Percentiles rank a stretch among this genome's conserved stretches.
phyloP scores from a whole-genome alignment of 2,113 vertebrate species.

The Gallinago jamesoni region DNA sequence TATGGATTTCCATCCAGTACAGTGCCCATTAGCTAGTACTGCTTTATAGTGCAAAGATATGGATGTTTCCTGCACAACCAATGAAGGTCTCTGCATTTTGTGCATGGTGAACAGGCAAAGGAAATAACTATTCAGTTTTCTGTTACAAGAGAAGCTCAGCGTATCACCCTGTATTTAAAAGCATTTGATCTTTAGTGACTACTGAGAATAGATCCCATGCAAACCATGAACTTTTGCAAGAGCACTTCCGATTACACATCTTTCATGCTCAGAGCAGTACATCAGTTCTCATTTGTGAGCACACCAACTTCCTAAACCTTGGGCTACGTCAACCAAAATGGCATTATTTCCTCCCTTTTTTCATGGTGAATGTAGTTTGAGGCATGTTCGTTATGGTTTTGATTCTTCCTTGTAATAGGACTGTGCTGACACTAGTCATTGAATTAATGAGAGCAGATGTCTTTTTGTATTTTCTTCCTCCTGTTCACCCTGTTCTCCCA shows the following conservation, averaged over 20 bases:
- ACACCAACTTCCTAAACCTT: background rate
- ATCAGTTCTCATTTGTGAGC: background rate
- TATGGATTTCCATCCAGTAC: background rate
- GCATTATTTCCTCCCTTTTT: background rate
- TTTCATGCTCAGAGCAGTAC: background rate
- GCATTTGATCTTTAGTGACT: background rate
- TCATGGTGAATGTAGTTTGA: background rate
- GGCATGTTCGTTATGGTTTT: background rate
- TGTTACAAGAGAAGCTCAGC: background rate
- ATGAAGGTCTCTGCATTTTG: background rate
- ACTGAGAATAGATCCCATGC: background rate
- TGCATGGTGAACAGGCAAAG: background rate
- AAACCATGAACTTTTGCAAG: background rate
- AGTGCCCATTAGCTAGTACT: background rate
- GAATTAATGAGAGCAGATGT: slow-evolving; percentile 42
- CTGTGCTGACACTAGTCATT: background rate
- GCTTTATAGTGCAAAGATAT: background rate
- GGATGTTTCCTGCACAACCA: accelerated
- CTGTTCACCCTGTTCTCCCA: background rate
- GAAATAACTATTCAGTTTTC: background rate
- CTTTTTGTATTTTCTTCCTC: slow-evolving; percentile 15
- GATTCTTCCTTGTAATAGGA: background rate
- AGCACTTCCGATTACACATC: accelerated
- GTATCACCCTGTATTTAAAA: background rate
- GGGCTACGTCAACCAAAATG: background rate